Percentiles rank a stretch among this genome's conserved stretches.
These are phyloP conservation scores for Maniola jurtina DNA, from an alignment of 1,140 invertebrate genomes.

Conservation along the genomic window DNA sequence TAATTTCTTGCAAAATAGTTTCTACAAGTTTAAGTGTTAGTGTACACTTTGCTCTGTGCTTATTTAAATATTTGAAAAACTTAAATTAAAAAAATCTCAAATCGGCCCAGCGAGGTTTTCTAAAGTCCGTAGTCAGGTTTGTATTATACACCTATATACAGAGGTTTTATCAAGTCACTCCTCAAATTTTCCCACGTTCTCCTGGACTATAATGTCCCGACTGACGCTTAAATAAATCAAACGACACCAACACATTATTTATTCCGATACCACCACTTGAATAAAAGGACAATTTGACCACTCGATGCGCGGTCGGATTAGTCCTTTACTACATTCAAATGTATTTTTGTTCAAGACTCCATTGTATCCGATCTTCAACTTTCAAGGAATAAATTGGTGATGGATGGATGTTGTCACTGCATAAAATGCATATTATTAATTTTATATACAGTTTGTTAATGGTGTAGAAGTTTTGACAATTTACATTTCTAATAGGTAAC, in stretches of 20 bases:
- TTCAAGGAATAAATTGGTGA: constrained; percentile 18
- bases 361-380: constrained; percentile 28
- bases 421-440: constrained; percentile 17
- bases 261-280: constrained; percentile 52
- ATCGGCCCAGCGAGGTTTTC: no score
- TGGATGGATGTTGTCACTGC: constrained; percentile 27
- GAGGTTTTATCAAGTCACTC: no score
- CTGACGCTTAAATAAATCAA: constrained; percentile 52
- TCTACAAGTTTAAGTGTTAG: no score
- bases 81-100: no score
- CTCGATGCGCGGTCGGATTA: constrained; percentile 63
- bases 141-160: no score
- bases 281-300: constrained; percentile 45
- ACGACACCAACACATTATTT: constrained; percentile 52
- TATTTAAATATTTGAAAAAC: no score
- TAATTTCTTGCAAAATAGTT: no score
- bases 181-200: background rate
- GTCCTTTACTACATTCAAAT: constrained; percentile 55
- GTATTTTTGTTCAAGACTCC: constrained; percentile 39
- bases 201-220: constrained; percentile 16
- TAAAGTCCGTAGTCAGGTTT: no score
- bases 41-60: no score
- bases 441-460: background rate
- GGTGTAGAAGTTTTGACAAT: background rate
- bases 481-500: no score